Base-by-base conservation (phyloP, 2,888 invertebrate species). In the Autographa gamma region DNA sequence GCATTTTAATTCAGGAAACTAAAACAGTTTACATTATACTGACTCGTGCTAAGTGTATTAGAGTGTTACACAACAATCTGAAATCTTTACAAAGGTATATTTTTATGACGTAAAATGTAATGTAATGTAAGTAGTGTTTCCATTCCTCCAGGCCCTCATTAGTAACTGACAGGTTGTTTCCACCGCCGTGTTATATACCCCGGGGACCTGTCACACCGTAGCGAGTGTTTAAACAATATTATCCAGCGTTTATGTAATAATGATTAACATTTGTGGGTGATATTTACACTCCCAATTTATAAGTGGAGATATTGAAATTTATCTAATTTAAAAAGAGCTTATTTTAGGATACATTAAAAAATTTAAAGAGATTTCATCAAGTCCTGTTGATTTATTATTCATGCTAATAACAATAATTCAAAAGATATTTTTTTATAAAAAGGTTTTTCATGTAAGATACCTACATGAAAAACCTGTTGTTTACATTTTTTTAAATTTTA, bases 121-220 rank as follows among this genome's bases (percentile, higher is more conserved):
- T 74, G 70, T 81, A 84, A 89, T 89, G 83, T 85, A 88, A 88
- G 81, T 87, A 79, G 83, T 82, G 81, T 85, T 87, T 82, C 71
- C 81, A 81, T 80, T 77, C 78, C 78, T 74, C 73, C 81, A 77
- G 81, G 76, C 79, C 80, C 86, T 89, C 89, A 87, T 90, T 90
- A 89, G 87, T 85, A 85, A 80, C 82, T 84, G 89, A 87, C 88
- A 86, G 87, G 83, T 84, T 85, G 84, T 82, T 80, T 73, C 76
- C 73, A 70, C 74, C 74, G 72, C 66, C 72, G 74, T 73, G 75
- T 68, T 71, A 70, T 74, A 62, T 75, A 67, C 60, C 73, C 63
- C 7, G 41, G 80, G 18, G 64, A 13, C 0, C 9, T 14, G 13
- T 82, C 25, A 84, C 81, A 86, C 86, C 76, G 71, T 64, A 60